These are phyloP conservation scores for Syngnathus floridae DNA, from an alignment of 2,113 vertebrate genomes.

Conservation along the genomic window DNA sequence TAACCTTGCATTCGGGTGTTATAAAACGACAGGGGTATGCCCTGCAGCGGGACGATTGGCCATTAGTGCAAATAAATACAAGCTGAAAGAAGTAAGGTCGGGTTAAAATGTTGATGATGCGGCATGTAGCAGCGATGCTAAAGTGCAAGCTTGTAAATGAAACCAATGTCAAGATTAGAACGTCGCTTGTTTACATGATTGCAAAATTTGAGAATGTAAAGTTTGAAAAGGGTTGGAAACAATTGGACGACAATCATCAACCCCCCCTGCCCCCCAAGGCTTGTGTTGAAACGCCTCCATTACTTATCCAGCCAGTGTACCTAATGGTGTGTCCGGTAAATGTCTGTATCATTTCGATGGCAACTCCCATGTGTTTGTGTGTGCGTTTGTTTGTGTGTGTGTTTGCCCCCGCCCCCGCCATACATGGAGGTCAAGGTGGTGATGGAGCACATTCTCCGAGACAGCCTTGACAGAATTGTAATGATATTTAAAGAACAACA, in stretches of 20 bases:
- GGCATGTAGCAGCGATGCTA: background rate
- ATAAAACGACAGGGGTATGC: background rate
- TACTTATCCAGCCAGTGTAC: too few species aligned
- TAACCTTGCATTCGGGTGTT: background rate
- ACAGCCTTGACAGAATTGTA: constrained; percentile 6
- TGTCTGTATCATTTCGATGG: background rate
- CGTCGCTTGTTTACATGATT: background rate
- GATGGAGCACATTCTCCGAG: background rate
- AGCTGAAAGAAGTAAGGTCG: background rate
- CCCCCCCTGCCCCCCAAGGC: too few species aligned
- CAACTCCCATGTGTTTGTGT: background rate
- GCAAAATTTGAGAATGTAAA: too few species aligned
- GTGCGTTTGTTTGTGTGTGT: background rate
- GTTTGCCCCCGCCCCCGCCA: background rate
- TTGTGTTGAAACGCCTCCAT: too few species aligned
- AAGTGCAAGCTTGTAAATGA: background rate
- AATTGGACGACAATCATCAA: too few species aligned
- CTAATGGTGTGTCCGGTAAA: too few species aligned
- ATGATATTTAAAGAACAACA: constrained; percentile 5
- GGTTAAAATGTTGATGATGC: background rate
- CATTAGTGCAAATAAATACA: background rate
- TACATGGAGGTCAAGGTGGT: constrained; percentile 2
- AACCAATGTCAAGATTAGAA: background rate
- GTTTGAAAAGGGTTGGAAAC: too few species aligned
- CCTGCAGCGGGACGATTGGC: background rate